Evolutionary conservation across 2,888 invertebrate species (phyloP).

Genomic region (Reticulitermes lucifugus): DNA sequence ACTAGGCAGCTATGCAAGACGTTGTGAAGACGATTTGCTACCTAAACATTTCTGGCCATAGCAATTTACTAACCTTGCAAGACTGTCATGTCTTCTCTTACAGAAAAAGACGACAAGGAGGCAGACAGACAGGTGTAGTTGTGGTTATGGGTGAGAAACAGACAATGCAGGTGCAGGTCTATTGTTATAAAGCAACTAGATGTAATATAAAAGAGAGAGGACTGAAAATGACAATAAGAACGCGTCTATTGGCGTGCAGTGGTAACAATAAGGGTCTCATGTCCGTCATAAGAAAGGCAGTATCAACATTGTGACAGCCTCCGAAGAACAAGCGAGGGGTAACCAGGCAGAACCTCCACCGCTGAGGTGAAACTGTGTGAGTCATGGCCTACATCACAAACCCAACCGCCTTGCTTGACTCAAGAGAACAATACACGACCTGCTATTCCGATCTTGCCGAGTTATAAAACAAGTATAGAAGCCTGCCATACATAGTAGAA

Average conservation of each 20-base stretch:
- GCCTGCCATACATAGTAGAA: slow-evolving; percentile 47
- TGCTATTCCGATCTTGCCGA: slow-evolving; percentile 45
- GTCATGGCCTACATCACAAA: slow-evolving; percentile 34
- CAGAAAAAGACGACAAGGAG: not conserved
- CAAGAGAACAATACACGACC: slow-evolving; percentile 37
- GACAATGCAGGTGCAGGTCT: slow-evolving; percentile 18
- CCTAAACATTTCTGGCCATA: not conserved
- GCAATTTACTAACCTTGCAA: slow-evolving; percentile 12
- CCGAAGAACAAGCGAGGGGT: slow-evolving; percentile 29
- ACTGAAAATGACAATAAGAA: slow-evolving; percentile 20
- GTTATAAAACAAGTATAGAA: slow-evolving; percentile 52
- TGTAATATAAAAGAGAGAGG: slow-evolving; percentile 5
- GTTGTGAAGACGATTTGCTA: not conserved
- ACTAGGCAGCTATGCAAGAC: too few relatives aligned
- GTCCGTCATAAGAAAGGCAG: not conserved
- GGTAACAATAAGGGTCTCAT: not conserved
- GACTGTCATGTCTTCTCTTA: slow-evolving; percentile 20
- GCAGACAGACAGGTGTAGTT: slow-evolving; percentile 6
- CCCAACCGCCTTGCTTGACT: slow-evolving; percentile 21
- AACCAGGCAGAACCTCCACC: not conserved
- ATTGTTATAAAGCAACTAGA: slow-evolving; percentile 16
- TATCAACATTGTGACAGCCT: slow-evolving; percentile 18
- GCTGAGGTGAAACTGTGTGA: slow-evolving; percentile 21
- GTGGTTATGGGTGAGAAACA: slow-evolving; percentile 28
- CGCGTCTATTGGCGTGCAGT: slow-evolving; percentile 17